Base-by-base conservation (phyloP, 1,140 invertebrate species). In the Pachyrhynchus sulphureomaculatus region DNA sequence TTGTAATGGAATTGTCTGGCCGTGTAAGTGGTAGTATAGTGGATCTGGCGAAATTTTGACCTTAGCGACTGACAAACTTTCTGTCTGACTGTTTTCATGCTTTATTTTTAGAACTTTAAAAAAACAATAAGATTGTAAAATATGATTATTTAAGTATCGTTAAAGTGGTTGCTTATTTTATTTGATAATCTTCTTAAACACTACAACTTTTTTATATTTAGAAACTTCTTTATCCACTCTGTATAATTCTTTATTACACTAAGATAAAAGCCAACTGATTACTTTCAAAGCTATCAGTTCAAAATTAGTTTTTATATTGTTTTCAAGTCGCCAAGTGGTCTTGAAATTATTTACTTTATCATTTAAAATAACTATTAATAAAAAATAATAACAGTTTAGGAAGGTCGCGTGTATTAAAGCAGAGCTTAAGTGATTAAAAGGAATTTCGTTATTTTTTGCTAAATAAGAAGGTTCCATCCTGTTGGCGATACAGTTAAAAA, bases 401-500 rank as follows among this genome's bases (percentile, higher is more conserved):
- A 39, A 39, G 36, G 41, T 44, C 41, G 41, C 20, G 41, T 15
- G 8, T 29, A 29, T 10, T 15, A 18, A 23, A 23, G 20, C 20
- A 44, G 41, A 6, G 13, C 9, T 44, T 44, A 44, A 44, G 41
- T 44, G 20, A 20, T n/a, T 18, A 18, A 4, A 44, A 15, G 36
- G 4, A 42, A 15, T 10, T 18, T 23, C 1, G 12, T 6, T 20
- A 20, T 9, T 4, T 2, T 4, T 5, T 9, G n/a, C 18, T 4
- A 18, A 44, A 12, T 4, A 20, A 44, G 9, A 39, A 39, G 36
- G 36, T 33, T 26, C 42, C 48, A 48, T 54, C 34, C 49, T 54
- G 51, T 54, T 23, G 51, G 23, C n/a, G 23, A 2, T 23, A 60
- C 52, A 32, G 26, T 42, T 60, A 21, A 21, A 39, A 36, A 13